Percentiles rank a stretch among this genome's conserved stretches.
These are phyloP conservation scores for Pachyramphus minor DNA, from an alignment of 2,113 vertebrate genomes.

Conservation along the genomic window DNA sequence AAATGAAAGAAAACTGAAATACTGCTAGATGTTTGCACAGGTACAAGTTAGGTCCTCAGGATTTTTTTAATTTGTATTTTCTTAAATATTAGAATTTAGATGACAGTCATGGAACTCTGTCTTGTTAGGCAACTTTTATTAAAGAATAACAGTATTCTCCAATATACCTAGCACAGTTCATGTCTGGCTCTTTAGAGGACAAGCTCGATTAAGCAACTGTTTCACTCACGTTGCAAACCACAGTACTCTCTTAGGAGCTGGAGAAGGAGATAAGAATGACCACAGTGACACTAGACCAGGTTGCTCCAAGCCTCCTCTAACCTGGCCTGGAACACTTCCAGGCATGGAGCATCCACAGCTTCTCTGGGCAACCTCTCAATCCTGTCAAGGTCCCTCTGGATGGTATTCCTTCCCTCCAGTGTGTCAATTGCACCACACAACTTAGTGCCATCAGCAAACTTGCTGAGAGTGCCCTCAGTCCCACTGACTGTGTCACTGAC, in stretches of 20 bases:
- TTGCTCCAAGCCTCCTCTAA: background rate
- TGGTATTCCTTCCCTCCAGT: background rate
- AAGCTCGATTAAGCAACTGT: background rate
- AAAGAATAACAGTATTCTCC: background rate
- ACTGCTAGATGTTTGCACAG: background rate
- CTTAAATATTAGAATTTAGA: background rate
- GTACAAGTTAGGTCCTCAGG: background rate
- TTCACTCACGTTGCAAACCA: background rate
- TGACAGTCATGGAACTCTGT: background rate
- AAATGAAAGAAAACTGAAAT: background rate
- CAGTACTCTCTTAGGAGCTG: background rate
- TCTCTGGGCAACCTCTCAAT: background rate
- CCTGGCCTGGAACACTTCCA: background rate
- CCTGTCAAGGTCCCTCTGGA: background rate
- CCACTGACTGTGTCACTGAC: background rate
- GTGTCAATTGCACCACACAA: background rate
- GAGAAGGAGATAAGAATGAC: background rate
- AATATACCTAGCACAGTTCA: background rate
- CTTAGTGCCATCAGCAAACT: background rate
- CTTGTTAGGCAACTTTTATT: background rate
- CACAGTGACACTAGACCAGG: background rate
- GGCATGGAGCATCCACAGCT: background rate
- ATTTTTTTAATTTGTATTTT: background rate
- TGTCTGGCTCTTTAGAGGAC: background rate
- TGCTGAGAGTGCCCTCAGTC: background rate